These are phyloP conservation scores for Drosophila bocki DNA, from an alignment of 1,140 invertebrate species.

Conservation along the genomic window DNA sequence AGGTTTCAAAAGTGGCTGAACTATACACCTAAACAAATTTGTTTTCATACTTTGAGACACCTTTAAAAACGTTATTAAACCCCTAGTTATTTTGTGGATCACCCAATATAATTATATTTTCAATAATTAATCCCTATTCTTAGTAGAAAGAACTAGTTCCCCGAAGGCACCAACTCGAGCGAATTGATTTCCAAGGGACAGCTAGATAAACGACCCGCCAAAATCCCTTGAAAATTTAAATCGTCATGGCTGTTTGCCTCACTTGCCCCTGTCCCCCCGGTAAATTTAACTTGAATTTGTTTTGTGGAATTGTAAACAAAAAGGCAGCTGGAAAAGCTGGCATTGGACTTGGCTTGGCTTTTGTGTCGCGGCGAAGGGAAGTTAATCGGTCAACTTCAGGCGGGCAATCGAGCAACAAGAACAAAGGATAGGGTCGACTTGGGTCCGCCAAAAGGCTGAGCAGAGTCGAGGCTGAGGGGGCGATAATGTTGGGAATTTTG, in stretches of 20 bases:
- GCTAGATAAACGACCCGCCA: neutral
- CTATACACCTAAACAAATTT: too few relatives aligned
- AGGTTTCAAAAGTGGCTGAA: too few relatives aligned
- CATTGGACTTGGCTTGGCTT: slow-evolving; percentile 7
- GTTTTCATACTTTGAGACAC: too few relatives aligned
- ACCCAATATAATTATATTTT: neutral
- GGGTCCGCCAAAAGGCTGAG: slow-evolving; percentile 16
- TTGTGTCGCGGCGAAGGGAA: slow-evolving; percentile 21
- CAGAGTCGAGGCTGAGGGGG: neutral
- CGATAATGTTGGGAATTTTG: slow-evolving; percentile 44
- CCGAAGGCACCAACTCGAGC: neutral
- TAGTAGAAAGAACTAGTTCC: neutral
- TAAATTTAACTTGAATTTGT: slow-evolving; percentile 43
- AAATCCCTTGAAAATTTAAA: slow-evolving; percentile 11
- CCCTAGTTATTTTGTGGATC: too few relatives aligned
- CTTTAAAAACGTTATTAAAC: too few relatives aligned
- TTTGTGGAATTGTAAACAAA: slow-evolving; percentile 31
- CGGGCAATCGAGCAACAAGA: slow-evolving; percentile 30
- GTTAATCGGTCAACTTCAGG: slow-evolving; percentile 48
- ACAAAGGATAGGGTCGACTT: slow-evolving; percentile 10
- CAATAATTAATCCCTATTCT: neutral
- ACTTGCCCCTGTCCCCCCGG: neutral
- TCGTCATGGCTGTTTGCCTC: neutral
- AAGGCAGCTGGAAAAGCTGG: slow-evolving; percentile 6
- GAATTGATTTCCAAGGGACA: neutral